Evolutionary conservation across 1,140 invertebrate species (phyloP).

Genomic region (Sipha flava): DNA sequence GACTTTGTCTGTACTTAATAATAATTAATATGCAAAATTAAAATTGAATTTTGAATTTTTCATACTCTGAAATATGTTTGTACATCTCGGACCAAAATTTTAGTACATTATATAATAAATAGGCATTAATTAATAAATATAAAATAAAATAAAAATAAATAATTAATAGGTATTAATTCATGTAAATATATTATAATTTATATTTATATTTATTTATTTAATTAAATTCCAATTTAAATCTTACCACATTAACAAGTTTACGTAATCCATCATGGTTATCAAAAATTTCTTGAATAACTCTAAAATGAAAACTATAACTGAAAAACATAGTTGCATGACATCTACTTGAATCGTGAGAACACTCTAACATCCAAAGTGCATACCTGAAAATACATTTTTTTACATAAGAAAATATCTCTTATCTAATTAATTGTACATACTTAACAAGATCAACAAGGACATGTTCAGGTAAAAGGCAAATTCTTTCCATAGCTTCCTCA

Average conservation of each 20-base stretch:
- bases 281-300: constrained; percentile 84
- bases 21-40: no score
- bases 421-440: constrained; percentile 44
- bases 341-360: constrained; percentile 89
- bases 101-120: no score
- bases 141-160: no score
- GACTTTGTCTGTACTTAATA: no score
- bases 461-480: constrained; percentile 72
- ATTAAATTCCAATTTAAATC: constrained; percentile 37
- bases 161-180: no score
- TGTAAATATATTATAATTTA: no score
- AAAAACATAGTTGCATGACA: constrained; percentile 98
- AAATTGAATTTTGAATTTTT: no score
- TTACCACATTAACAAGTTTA: constrained; percentile 85
- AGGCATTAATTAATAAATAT: no score
- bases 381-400: constrained; percentile 52
- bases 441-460: constrained; percentile 70
- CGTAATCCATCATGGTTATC: constrained; percentile 84
- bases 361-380: constrained; percentile 86
- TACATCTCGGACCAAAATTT: no score
- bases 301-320: constrained; percentile 83
- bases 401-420: neutral
- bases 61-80: no score
- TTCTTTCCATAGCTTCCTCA: constrained; percentile 93
- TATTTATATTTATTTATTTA: neutral